Percentiles rank a stretch among this genome's conserved stretches.
phyloP scores from a whole-genome alignment of 2,888 invertebrate species.

The Nymphalis urticae region DNA sequence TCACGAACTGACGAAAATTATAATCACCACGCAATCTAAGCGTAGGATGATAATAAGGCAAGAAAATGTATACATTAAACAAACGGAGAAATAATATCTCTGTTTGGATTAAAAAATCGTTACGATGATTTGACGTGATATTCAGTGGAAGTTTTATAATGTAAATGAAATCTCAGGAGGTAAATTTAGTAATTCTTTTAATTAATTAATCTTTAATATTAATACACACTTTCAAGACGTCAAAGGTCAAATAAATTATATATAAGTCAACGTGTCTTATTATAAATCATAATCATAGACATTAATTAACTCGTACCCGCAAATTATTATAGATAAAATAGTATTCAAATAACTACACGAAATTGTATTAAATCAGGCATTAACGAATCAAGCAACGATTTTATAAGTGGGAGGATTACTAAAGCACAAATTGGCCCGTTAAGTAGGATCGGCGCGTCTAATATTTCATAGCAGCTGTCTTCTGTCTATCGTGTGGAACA shows the following conservation, averaged over 20 bases:
- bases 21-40: constrained; percentile 66
- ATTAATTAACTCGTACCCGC: constrained; percentile 44
- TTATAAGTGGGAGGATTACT: constrained; percentile 62
- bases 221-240: constrained; percentile 29
- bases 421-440: constrained; percentile 50
- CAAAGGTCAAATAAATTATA: constrained; percentile 54
- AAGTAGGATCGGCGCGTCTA: constrained; percentile 52
- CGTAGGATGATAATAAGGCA: constrained; percentile 68
- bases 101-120: not conserved
- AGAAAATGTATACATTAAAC: constrained; percentile 51
- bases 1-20: constrained; percentile 68
- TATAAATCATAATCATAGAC: constrained; percentile 61
- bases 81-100: constrained; percentile 22
- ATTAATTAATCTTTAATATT: constrained; percentile 27
- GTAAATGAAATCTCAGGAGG: not conserved
- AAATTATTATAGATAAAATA: constrained; percentile 62
- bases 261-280: constrained; percentile 43
- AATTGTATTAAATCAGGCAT: constrained; percentile 70
- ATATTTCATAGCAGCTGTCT: constrained; percentile 65
- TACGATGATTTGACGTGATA: not conserved
- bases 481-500: constrained; percentile 59
- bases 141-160: not conserved
- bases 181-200: constrained; percentile 17
- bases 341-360: constrained; percentile 62
- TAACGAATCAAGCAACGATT: constrained; percentile 67